Conservation (phyloP, 1,140 invertebrate species). For the Aphelinus atriplicis region DNA sequence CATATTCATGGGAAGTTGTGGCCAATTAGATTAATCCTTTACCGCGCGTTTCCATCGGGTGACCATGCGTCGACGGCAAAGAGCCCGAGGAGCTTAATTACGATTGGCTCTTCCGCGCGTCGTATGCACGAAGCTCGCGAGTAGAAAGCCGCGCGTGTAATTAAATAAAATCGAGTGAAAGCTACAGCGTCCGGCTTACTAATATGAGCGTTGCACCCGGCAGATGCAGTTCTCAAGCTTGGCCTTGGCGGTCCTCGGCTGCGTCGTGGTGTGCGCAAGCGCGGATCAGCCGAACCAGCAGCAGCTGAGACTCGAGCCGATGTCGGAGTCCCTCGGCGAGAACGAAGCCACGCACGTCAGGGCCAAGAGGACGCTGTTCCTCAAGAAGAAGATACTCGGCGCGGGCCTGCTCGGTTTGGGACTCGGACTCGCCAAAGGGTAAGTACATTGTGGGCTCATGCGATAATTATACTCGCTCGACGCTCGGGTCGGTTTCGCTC, state of each 20-base stretch:
- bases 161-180: too few species aligned
- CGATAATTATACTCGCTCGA: background rate
- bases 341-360: conserved; percentile 40
- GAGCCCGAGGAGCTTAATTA: too few species aligned
- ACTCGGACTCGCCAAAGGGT: conserved; percentile 59
- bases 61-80: too few species aligned
- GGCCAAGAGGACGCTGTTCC: conserved; percentile 55
- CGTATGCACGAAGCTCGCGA: too few species aligned
- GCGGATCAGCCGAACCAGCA: conserved; percentile 42
- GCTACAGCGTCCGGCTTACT: too few species aligned
- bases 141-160: too few species aligned
- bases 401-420: conserved; percentile 60
- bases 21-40: too few species aligned
- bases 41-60: too few species aligned
- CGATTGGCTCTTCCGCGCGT: too few species aligned
- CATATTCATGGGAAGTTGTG: too few species aligned
- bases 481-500: background rate
- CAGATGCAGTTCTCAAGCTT: conserved; percentile 51
- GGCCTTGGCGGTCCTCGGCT: conserved; percentile 42
- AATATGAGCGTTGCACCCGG: background rate
- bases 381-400: conserved; percentile 58
- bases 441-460: conserved; percentile 20
- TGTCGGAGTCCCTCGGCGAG: background rate
- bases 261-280: conserved; percentile 33
- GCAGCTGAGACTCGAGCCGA: conserved; percentile 28